A percentile compares a stretch with the other conserved stretches of the same genome.
Conservation (phyloP, 37 sponge, comb jelly and placozoan species). For the Spongilla lacustris region DNA sequence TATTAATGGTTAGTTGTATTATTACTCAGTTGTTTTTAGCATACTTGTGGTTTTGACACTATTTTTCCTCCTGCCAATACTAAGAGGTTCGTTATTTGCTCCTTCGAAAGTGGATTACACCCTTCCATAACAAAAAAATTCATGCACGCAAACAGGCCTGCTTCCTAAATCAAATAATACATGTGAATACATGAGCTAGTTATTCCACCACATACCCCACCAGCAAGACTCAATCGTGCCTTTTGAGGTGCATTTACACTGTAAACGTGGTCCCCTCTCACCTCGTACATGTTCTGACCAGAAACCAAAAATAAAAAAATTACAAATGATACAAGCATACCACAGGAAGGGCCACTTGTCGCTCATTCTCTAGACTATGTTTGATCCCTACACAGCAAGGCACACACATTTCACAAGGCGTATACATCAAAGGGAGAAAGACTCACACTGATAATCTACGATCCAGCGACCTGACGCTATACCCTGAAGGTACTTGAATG, state of each 20-base stretch:
- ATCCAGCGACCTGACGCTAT: conserved; percentile 38
- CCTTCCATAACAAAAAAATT: background rate
- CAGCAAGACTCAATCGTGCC: background rate
- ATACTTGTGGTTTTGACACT: too few species aligned
- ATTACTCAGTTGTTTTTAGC: too few species aligned
- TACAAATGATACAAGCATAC: background rate
- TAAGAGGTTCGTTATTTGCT: conserved; percentile 4
- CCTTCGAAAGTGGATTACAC: background rate
- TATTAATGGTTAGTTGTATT: too few species aligned
- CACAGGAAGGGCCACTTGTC: conserved; percentile 3
- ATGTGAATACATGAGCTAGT: background rate
- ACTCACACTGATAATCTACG: background rate
- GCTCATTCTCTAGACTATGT: background rate
- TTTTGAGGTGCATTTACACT: background rate
- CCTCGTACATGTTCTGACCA: background rate
- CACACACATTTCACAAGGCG: background rate
- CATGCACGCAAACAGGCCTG: background rate
- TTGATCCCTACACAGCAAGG: background rate
- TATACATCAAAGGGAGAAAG: background rate
- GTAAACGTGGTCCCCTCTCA: conserved; percentile 8
- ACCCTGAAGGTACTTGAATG: conserved; percentile 49
- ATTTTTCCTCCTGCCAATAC: background rate
- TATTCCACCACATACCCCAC: background rate
- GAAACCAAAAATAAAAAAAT: background rate
- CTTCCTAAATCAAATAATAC: background rate